Base-by-base conservation (phyloP, 2,113 vertebrate genomes). In the Podiceps cristatus region DNA sequence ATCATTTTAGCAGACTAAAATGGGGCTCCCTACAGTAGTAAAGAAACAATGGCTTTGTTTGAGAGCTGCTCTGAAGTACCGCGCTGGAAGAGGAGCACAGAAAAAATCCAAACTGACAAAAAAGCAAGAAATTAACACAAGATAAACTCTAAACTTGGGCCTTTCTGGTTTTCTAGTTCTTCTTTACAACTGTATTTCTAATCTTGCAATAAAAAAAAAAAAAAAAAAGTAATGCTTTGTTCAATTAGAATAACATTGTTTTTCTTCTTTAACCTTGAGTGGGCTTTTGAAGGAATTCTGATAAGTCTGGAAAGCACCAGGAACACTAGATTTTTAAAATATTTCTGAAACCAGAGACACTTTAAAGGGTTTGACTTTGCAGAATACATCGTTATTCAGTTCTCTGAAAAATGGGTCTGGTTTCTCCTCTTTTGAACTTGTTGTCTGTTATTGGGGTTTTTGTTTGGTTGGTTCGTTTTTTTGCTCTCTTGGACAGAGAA, bases 261-360 rank as follows among this genome's bases (percentile, higher is more conserved):
- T 94, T 95, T 88, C 37, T 93, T 87, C 69, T 87, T 91, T 75
- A 89, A 75, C 93, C 95, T 91, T 89, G 64, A 95, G 73, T 91
- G 58, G 66, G 80, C 71, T 94, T 96, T 94, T 94, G 81, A 93
- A 95, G 69, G 91, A 95, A 93, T 95, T 94, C 56, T 44, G 84
- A 85, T 95, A 91, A 91, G 69, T 95, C 80, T 96, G 93, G 89
- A 96, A 96, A 97, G 93, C 91, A 94, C 72, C 19, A 78, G 69
- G 35, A 91, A 74, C 60, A 22, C 19, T 77, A 23, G 9, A 17
- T 93, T 86, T 88, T 10, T 0, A 13, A 73, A 95, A 82, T 85
- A 64, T 85, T 96, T 96, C 86, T 95, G 80, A 91, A 96, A 89
- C 80, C 86, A 95, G 80, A 86, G 93, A 64, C 47, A 33, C 15